phyloP scores from a whole-genome alignment of 53 echinoderm and acorn worm species.

The Temnopleurus reevesii region DNA sequence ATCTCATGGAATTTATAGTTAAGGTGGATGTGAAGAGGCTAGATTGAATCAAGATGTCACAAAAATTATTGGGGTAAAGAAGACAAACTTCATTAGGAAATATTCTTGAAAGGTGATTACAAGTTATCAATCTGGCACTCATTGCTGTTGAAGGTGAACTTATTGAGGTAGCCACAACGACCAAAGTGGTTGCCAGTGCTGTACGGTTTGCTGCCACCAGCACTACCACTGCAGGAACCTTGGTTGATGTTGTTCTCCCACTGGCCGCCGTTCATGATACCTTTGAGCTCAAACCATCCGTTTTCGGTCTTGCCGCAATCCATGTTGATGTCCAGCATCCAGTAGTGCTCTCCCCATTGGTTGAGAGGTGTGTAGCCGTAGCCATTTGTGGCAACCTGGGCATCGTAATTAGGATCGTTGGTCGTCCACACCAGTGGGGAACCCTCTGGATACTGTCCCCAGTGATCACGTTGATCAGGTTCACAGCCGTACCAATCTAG shows the following conservation, averaged over 20 bases:
- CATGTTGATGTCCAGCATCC: slow-evolving; percentile 87
- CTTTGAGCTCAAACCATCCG: slow-evolving; percentile 92
- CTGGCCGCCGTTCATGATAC: slow-evolving; percentile 53
- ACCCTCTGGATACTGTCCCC: slow-evolving; percentile 48
- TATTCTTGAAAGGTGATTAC: neutral
- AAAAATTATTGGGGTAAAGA: no score
- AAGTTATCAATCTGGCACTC: slow-evolving; percentile 59
- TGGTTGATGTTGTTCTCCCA: slow-evolving; percentile 72
- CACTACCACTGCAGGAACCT: slow-evolving; percentile 36
- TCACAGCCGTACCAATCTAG: slow-evolving; percentile 88
- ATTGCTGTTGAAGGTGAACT: slow-evolving; percentile 57
- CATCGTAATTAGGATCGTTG: slow-evolving; percentile 54
- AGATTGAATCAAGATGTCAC: no score
- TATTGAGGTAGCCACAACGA: slow-evolving; percentile 69
- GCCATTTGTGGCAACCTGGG: slow-evolving; percentile 62
- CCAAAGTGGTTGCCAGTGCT: slow-evolving; percentile 66
- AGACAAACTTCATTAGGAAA: no score
- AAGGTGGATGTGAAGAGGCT: no score
- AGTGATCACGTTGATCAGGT: neutral
- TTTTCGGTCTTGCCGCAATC: slow-evolving; percentile 71
- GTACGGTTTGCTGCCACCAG: slow-evolving; percentile 62
- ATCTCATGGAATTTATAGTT: no score
- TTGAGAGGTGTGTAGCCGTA: slow-evolving; percentile 81
- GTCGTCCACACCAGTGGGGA: slow-evolving; percentile 93
- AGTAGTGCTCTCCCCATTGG: slow-evolving; percentile 84